Conservation (phyloP, 1,140 invertebrate genomes). For the Uloborus diversus region DNA sequence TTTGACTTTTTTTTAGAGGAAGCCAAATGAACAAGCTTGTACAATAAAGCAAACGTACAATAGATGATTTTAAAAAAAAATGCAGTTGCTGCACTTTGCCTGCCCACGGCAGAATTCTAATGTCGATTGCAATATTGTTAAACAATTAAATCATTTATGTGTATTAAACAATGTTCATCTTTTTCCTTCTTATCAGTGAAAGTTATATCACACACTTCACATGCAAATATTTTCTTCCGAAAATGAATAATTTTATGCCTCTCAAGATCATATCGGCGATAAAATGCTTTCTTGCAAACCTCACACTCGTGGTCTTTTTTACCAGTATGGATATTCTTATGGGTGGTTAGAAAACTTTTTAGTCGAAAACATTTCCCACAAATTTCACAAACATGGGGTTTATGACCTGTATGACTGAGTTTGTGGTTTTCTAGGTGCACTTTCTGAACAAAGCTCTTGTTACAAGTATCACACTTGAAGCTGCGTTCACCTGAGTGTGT, state of each 20-base stretch:
- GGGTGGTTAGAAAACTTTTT: neutral
- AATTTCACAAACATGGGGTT: constrained; percentile 71
- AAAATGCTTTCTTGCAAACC: neutral
- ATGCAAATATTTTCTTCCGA: neutral
- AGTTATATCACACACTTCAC: too few relatives aligned
- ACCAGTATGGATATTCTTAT: neutral
- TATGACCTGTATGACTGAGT: constrained; percentile 65
- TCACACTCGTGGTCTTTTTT: neutral
- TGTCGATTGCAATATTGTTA: too few relatives aligned
- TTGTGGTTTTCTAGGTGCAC: neutral
- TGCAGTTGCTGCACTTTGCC: too few relatives aligned
- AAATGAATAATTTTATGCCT: neutral
- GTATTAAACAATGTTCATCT: too few relatives aligned
- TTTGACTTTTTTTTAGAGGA: too few relatives aligned
- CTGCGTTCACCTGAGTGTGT: constrained; percentile 82
- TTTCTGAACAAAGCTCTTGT: neutral
- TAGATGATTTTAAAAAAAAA: too few relatives aligned
- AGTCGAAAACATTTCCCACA: constrained; percentile 70
- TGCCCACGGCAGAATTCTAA: too few relatives aligned
- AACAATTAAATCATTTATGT: too few relatives aligned
- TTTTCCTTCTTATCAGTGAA: too few relatives aligned
- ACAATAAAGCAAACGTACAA: too few relatives aligned
- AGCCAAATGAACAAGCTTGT: too few relatives aligned
- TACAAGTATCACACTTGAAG: constrained; percentile 73
- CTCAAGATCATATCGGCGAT: neutral